These are phyloP conservation scores for Oryzias melastigma DNA, from an alignment of 2,113 vertebrate genomes.

Conservation along the genomic window DNA sequence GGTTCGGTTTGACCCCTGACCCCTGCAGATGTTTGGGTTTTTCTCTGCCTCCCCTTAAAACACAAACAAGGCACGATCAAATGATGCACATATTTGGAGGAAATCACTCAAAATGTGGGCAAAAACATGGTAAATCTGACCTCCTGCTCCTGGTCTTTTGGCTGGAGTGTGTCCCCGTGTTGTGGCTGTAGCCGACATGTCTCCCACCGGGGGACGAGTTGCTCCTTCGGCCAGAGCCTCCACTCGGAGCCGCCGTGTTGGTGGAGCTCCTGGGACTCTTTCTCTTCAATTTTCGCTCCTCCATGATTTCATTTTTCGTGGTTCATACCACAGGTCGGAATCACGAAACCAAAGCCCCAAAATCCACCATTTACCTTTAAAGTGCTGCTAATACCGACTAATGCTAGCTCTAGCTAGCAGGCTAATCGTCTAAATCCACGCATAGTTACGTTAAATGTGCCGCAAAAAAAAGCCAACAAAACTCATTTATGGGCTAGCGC, in stretches of 20 bases:
- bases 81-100: fast-evolving
- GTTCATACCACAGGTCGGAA: not conserved
- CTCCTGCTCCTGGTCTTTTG: constrained; percentile 87
- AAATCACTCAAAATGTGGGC: not conserved
- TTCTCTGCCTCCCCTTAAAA: constrained; percentile 82
- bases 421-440: not conserved
- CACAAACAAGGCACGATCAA: not conserved
- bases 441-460: no score
- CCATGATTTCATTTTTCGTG: constrained; percentile 79
- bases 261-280: constrained; percentile 86
- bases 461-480: no score
- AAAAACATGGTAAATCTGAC: constrained; percentile 50
- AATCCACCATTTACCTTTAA: no score
- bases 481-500: not conserved
- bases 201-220: constrained; percentile 74
- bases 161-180: constrained; percentile 76
- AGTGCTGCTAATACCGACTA: not conserved
- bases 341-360: not conserved
- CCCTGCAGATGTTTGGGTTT: constrained; percentile 80
- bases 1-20: constrained; percentile 39
- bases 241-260: constrained; percentile 66
- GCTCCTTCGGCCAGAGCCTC: constrained; percentile 48
- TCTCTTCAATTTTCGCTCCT: constrained; percentile 91
- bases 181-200: constrained; percentile 80
- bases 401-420: constrained; percentile 13